Conservation (phyloP, 2,797 vertebrate genomes). For the Microctenopoma lineatum region DNA sequence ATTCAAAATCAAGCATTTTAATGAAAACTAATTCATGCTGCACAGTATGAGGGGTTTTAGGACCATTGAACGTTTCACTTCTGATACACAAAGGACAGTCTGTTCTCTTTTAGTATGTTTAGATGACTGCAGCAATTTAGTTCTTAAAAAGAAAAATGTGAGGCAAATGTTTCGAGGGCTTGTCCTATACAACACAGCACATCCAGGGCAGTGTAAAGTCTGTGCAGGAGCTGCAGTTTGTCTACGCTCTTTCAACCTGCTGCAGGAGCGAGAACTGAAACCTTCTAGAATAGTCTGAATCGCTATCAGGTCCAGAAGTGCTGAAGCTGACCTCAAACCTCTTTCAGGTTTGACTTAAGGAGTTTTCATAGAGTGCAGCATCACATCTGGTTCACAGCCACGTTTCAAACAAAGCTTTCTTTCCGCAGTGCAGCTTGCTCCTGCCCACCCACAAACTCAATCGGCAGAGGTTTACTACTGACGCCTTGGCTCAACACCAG, state of each 20-base stretch:
- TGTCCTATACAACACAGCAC: too few relatives aligned
- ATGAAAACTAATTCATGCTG: too few relatives aligned
- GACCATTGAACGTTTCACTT: too few relatives aligned
- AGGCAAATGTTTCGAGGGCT: background rate
- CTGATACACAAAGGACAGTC: too few relatives aligned
- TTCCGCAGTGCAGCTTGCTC: constrained; percentile 58
- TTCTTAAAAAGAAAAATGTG: background rate
- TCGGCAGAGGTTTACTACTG: constrained; percentile 47
- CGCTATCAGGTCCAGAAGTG: background rate
- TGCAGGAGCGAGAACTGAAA: background rate
- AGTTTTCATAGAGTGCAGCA: constrained; percentile 35
- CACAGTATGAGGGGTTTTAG: too few relatives aligned
- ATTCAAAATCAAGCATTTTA: too few relatives aligned
- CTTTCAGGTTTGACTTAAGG: constrained; percentile 6
- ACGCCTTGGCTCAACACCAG: constrained; percentile 50
- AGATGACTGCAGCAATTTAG: too few relatives aligned
- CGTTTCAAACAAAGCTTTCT: constrained; percentile 49
- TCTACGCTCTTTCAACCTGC: background rate
- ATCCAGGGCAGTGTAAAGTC: too few relatives aligned
- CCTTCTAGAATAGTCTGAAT: background rate
- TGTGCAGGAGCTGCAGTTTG: too few relatives aligned
- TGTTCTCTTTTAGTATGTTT: too few relatives aligned
- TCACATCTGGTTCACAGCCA: constrained; percentile 52
- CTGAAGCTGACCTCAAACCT: constrained; percentile 14
- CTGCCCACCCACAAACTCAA: constrained; percentile 46